phyloP scores from a whole-genome alignment of 2,888 invertebrate species.

The Agrochola litura region DNA sequence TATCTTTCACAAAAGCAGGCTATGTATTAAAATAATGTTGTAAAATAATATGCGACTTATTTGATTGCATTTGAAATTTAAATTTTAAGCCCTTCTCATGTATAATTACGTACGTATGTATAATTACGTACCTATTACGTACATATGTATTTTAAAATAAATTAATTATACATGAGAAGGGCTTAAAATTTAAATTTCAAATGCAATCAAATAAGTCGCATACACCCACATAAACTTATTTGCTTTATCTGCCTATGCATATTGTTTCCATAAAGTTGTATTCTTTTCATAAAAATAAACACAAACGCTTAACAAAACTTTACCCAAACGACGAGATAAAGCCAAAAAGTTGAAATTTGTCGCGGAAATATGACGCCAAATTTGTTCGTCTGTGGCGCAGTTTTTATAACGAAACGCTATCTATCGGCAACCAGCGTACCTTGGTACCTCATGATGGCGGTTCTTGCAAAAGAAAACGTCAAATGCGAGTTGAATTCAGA shows the following conservation, averaged over 20 bases:
- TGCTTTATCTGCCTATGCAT: not conserved
- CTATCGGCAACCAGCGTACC: constrained; percentile 37
- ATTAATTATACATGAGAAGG: too few species aligned
- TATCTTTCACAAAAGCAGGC: not conserved
- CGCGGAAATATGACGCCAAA: constrained; percentile 65
- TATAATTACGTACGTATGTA: too few species aligned
- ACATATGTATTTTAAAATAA: constrained; percentile 5
- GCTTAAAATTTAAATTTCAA: too few species aligned
- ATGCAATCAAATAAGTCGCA: too few species aligned
- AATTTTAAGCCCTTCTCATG: constrained; percentile 10
- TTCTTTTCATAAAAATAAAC: constrained; percentile 44
- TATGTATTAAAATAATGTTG: not conserved
- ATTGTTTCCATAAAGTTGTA: constrained; percentile 5
- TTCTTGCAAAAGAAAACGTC: constrained; percentile 5
- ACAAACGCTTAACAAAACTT: constrained; percentile 40
- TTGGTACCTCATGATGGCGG: constrained; percentile 22
- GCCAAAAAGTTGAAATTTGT: constrained; percentile 50
- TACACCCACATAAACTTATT: not conserved
- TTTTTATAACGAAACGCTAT: constrained; percentile 67
- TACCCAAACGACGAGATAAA: constrained; percentile 41
- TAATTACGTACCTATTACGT: too few species aligned
- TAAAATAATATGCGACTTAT: not conserved
- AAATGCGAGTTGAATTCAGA: constrained; percentile 5
- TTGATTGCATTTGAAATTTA: not conserved
- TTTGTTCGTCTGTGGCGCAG: constrained; percentile 66